These are phyloP conservation scores for Muscicapa striata DNA, from an alignment of 2,797 vertebrate genomes.

Conservation along the genomic window DNA sequence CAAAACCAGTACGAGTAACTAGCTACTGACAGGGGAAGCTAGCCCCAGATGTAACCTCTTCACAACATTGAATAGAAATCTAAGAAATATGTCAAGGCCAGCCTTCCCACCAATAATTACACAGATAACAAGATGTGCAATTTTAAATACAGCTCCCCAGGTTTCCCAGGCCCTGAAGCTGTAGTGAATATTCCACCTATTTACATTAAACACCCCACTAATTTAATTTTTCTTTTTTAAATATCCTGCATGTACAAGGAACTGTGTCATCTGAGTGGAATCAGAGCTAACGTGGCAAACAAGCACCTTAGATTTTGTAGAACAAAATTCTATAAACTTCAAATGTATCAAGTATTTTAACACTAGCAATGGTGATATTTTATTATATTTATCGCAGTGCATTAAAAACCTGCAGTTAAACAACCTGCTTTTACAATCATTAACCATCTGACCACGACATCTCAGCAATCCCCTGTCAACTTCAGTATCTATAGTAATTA, in stretches of 20 bases:
- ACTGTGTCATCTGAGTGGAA: background rate
- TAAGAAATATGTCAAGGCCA: background rate
- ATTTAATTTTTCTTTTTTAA: background rate
- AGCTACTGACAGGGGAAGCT: background rate
- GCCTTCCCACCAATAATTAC: background rate
- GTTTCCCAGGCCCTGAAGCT: background rate
- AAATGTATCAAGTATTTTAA: background rate
- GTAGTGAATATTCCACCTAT: background rate
- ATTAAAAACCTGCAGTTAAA: background rate
- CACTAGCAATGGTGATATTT: background rate
- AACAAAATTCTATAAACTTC: background rate
- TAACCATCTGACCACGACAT: background rate
- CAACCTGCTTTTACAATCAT: background rate
- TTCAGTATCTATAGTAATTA: background rate
- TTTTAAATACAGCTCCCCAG: background rate
- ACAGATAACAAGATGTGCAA: background rate
- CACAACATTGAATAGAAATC: background rate
- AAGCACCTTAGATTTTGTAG: background rate
- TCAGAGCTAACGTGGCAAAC: background rate
- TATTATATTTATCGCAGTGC: background rate
- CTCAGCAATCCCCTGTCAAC: background rate
- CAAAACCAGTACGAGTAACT: slow-evolving; percentile 16
- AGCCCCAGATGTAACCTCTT: background rate
- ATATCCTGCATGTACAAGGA: background rate
- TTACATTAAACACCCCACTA: background rate